phyloP scores from a whole-genome alignment of 2,888 invertebrate genomes.

The Malacosoma neustria region DNA sequence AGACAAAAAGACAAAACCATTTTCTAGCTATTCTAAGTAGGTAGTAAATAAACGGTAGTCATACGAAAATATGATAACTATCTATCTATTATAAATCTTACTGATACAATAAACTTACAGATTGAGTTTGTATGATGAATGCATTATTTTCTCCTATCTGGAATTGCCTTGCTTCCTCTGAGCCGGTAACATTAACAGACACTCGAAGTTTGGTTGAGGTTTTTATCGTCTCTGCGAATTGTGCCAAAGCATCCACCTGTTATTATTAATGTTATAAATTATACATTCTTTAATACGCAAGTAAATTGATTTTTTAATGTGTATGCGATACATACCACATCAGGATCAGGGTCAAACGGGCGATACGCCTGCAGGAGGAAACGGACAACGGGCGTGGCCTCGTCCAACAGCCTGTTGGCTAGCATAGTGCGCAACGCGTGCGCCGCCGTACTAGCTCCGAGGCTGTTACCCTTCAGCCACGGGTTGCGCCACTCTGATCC shows the following conservation, averaged over 20 bases:
- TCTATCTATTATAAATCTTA: no score
- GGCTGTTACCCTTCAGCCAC: conserved; percentile 50
- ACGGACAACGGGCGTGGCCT: conserved; percentile 49
- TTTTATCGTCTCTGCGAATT: conserved; percentile 45
- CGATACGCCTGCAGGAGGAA: conserved; percentile 43
- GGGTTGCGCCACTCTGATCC: conserved; percentile 59
- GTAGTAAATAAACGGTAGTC: no score
- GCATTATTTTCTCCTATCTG: conserved; percentile 85
- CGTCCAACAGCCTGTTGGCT: conserved; percentile 40
- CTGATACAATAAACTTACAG: conserved; percentile 69
- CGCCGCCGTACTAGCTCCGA: conserved; percentile 87
- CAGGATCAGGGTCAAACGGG: conserved; percentile 48
- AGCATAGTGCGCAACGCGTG: conserved; percentile 87
- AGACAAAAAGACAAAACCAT: no score
- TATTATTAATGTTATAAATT: no score
- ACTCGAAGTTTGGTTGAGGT: conserved; percentile 49
- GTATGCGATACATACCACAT: conserved; percentile 53
- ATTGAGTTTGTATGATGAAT: conserved; percentile 86
- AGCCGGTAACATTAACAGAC: conserved; percentile 50
- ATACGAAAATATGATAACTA: no score
- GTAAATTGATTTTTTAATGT: not conserved
- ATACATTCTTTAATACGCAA: not conserved
- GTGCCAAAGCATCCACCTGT: conserved; percentile 65
- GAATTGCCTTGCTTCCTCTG: conserved; percentile 72
- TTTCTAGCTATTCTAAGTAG: no score